Base-by-base conservation (phyloP, 2,113 vertebrate genomes). In the Alces alces region DNA sequence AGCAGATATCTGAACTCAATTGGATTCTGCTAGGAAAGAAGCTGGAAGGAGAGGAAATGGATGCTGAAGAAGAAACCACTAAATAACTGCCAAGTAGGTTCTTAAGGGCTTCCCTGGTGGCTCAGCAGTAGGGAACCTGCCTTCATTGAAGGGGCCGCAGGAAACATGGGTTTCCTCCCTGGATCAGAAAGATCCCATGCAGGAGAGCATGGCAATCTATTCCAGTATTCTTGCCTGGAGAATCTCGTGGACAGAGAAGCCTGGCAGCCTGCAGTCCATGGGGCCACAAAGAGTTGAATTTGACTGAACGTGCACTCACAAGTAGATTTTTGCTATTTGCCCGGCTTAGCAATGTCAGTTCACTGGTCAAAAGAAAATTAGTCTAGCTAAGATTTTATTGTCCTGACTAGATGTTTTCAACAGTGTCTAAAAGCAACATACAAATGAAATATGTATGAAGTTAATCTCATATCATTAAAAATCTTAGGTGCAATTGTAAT, bases 401-500 rank as follows among this genome's bases (percentile, higher is more conserved):
- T 96, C 89, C 33, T 96, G 33, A 82, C n/a, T 5, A 21, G 17
- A 30, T 66, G 17, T 96, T 86, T 95, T 97, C 93, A 57, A 17
- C 82, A 52, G 21, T 70, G 33, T 92, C 96, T 98, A 91, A 93
- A 95, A 97, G 92, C 50, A 98, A 97, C 97, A 61, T 43, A 19
- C 1, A 64, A 83, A 25, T 95, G 36, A 52, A 28, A 36, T 66
- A 43, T 58, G 19, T 93, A 89, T 66, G 10, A 45, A 97, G 52
- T 12, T 93, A 12, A 78, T 88, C 88, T 91, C 90, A 57, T 94
- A 28, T 54, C 36, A 39, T 96, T 86, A 79, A 58, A 54, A 60
- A 64, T 93, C 97, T 83, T 15, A 97, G 54, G 70, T 95, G 27
- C 60, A 82, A 54, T 61, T 57, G 30, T 85, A 50, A 84, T 82